These are phyloP conservation scores for Sebastes schlegelii DNA, from an alignment of 2,113 vertebrate genomes.

Conservation along the genomic window DNA sequence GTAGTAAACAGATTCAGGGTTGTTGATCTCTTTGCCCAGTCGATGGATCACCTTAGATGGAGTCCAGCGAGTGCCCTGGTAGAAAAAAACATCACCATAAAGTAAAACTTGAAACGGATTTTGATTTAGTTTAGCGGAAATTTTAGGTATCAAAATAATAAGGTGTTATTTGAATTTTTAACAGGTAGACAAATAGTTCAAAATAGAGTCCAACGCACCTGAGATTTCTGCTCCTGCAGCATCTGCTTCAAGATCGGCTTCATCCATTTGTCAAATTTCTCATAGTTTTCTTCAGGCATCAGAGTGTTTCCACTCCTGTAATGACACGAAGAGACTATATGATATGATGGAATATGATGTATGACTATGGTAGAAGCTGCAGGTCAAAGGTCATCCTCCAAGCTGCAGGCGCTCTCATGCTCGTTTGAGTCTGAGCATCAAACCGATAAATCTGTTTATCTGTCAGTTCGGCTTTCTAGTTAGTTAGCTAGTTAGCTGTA, in stretches of 20 bases:
- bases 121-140: not conserved
- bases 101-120: not conserved
- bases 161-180: not conserved
- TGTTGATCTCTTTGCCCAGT: constrained; percentile 90
- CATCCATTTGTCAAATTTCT: constrained; percentile 90
- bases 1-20: constrained; percentile 91
- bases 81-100: not conserved
- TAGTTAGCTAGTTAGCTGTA: too few species aligned
- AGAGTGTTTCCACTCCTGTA: constrained; percentile 90
- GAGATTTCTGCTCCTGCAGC: constrained; percentile 89
- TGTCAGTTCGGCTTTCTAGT: too few species aligned
- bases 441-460: too few species aligned
- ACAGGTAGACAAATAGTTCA: not conserved
- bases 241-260: constrained; percentile 90
- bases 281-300: constrained; percentile 91
- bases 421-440: too few species aligned
- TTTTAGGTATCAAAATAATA: not conserved
- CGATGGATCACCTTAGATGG: constrained; percentile 91
- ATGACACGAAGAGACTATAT: not conserved
- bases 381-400: too few species aligned
- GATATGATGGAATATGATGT: too few species aligned
- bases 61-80: constrained; percentile 87
- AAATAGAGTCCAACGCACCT: constrained; percentile 76
- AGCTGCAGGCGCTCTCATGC: too few species aligned
- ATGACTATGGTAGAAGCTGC: too few species aligned